A percentile compares a stretch with the other conserved stretches of the same genome.
Evolutionary conservation across 2,888 invertebrate species (phyloP).

Genomic region (Eucriotettix oculatus): DNA sequence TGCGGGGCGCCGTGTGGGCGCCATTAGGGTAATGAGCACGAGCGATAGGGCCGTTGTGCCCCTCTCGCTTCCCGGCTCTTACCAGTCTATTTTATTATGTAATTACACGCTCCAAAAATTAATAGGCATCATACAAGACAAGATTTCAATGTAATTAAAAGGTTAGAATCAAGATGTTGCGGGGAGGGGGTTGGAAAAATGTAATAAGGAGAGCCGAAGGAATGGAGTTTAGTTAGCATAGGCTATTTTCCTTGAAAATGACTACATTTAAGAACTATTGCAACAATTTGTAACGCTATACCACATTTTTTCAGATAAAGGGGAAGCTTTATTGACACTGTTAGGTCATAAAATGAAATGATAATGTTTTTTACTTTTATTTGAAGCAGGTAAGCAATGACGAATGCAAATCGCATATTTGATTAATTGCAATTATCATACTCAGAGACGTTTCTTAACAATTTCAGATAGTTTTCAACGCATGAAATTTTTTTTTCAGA

Average conservation of each 20-base stretch:
- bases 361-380: no score
- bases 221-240: neutral
- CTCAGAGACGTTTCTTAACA: no score
- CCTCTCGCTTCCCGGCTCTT: neutral
- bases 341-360: no score
- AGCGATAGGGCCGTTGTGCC: neutral
- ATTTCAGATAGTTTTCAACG: no score
- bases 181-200: slow-evolving; percentile 7
- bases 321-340: no score
- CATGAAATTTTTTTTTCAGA: no score
- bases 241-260: neutral
- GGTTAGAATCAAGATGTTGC: slow-evolving; percentile 14
- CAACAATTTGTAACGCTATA: no score
- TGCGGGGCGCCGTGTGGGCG: neutral
- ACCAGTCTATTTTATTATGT: slow-evolving; percentile 10
- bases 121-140: slow-evolving; percentile 11
- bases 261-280: no score
- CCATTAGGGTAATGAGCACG: slow-evolving; percentile 5
- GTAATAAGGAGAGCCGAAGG: slow-evolving; percentile 9
- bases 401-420: no score
- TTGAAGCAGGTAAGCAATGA: no score
- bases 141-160: slow-evolving; percentile 14
- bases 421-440: no score
- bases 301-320: no score
- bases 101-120: slow-evolving; percentile 14